Evolutionary conservation across 2,797 vertebrate genomes (phyloP).

Genomic region (Lacerta agilis): DNA sequence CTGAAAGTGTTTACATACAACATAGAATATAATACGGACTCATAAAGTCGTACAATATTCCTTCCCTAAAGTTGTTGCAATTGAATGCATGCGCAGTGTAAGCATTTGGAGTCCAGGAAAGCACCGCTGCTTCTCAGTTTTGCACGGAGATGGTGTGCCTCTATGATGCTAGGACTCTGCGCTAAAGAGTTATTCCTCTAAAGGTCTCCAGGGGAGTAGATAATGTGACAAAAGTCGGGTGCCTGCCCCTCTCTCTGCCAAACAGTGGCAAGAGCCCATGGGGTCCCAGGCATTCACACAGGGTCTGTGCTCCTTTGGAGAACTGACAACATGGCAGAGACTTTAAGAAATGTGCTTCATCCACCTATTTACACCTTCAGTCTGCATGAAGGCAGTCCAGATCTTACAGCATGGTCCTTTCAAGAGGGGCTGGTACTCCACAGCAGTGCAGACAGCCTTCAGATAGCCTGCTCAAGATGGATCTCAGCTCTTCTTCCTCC

Average conservation of each 20-base stretch:
- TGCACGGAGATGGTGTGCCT: neutral
- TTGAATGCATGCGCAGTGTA: constrained; percentile 16
- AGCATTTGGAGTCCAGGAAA: constrained; percentile 26
- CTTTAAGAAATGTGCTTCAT: too few species aligned
- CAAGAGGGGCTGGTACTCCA: too few species aligned
- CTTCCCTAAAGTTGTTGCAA: constrained; percentile 31
- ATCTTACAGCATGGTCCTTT: too few species aligned
- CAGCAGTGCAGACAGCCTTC: neutral
- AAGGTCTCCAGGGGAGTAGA: neutral
- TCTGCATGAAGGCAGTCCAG: too few species aligned
- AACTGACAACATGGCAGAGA: too few species aligned
- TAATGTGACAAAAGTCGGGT: neutral
- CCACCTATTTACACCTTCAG: too few species aligned
- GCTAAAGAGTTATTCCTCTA: neutral
- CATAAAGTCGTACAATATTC: constrained; percentile 38
- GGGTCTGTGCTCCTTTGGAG: too few species aligned
- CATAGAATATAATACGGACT: constrained; percentile 46
- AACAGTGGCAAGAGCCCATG: too few species aligned
- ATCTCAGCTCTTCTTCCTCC: too few species aligned
- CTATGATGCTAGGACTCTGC: neutral
- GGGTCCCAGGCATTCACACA: too few species aligned
- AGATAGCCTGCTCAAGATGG: too few species aligned
- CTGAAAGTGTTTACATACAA: constrained; percentile 59
- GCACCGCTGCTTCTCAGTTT: neutral
- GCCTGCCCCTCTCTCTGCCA: too few species aligned